Base-by-base conservation (phyloP, 1,140 invertebrate species). In the Drosophila kanapiae region DNA sequence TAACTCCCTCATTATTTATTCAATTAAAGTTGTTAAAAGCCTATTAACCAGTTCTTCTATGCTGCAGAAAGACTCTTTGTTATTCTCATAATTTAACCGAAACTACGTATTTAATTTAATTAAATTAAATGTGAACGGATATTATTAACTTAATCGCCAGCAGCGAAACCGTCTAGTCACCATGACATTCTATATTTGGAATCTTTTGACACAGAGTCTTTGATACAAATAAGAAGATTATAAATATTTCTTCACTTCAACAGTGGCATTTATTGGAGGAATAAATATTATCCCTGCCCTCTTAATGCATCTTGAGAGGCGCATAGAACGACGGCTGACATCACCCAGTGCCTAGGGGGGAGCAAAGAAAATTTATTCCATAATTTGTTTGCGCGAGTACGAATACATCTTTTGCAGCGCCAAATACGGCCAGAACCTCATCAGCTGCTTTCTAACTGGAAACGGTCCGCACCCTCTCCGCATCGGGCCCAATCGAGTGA, bases 381-480 rank as follows among this genome's bases (percentile, higher is more conserved):
- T 71, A 62, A 79, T 43, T 78, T 60, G 58, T 37, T 38, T 56
- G 11, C 54, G 48, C 69, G 45, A 37, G 31, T 72, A 71, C 43
- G 35, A 58, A 76, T 47, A 37, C 40, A 59, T 76, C 53, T 75
- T 23, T 60, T 35, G 42, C 33, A 37, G 59, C 13, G 31, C 83
- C 85, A 88, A 88, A 88, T 88, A 88, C 40, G 84, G 80, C 80
- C 69, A 67, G 54, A 72, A 74, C 49, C 78, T 74, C 64, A 79
- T 79, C 80, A 83, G 69, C 75, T 88, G 80, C 85, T 88, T 87
- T 87, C 83, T 75, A 82, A 78, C 68, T 68, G 78, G 65, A 56
- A 37, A 49, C 33, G 37, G 31, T 31, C 60, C 27, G 14, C 57
- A 42, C 69, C 58, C 47, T 16, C n/a, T 48, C 16, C 13, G 6